Evolutionary conservation across 2,113 vertebrate genomes (phyloP).

Genomic region (Prochilodus magdalenae): DNA sequence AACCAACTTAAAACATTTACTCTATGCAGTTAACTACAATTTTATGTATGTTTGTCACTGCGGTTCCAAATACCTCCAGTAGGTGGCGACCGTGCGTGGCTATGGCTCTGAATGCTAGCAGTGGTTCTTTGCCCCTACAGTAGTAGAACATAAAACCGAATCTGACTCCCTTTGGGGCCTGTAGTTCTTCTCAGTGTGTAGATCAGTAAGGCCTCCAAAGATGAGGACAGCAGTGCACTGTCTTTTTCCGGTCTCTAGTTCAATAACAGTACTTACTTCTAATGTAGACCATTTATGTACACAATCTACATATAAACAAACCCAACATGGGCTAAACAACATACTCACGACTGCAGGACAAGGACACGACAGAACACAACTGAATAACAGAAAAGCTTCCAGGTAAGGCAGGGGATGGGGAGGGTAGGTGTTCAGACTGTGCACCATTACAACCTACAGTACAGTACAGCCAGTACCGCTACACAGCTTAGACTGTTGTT

Average conservation of each 20-base stretch:
- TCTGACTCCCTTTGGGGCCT: background rate
- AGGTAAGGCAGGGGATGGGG: background rate
- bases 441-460: background rate
- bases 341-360: background rate
- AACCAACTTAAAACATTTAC: no score
- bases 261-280: background rate
- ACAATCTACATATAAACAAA: background rate
- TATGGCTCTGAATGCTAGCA: background rate
- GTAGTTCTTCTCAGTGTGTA: background rate
- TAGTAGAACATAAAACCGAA: background rate
- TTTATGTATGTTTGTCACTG: no score
- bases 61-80: no score
- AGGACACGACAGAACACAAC: background rate
- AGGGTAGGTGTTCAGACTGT: background rate
- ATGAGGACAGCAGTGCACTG: background rate
- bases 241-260: background rate
- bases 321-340: slow-evolving; percentile 23
- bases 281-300: background rate
- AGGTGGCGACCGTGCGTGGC: background rate
- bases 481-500: background rate
- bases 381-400: slow-evolving; percentile 19
- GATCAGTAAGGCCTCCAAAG: background rate
- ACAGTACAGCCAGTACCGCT: background rate
- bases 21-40: no score
- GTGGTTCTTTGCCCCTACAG: slow-evolving; percentile 5